Conservation (phyloP, 2,888 invertebrate species). For the Pegoplata infirma region DNA sequence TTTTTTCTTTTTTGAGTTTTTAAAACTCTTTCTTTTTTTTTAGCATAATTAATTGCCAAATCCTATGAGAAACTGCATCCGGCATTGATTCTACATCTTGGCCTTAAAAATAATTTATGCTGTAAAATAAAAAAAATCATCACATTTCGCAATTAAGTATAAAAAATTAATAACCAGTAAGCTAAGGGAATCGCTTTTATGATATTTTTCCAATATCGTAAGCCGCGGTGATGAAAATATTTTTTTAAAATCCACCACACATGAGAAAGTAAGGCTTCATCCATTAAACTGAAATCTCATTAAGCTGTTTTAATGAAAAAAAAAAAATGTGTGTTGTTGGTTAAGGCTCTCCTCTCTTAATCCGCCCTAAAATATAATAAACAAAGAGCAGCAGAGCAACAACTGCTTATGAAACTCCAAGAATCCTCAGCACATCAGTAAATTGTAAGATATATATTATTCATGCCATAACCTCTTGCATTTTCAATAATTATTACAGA, state of each 20-base stretch:
- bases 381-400: slow-evolving; percentile 4
- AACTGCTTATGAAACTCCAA: not conserved
- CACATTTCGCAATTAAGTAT: slow-evolving; percentile 11
- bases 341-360: not conserved
- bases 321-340: not conserved
- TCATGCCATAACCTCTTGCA: slow-evolving; percentile 17
- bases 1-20: not conserved
- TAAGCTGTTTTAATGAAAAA: not conserved
- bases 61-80: too few relatives aligned
- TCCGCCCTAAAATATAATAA: not conserved
- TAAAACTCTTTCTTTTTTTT: not conserved
- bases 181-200: slow-evolving; percentile 62
- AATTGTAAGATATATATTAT: not conserved
- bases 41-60: not conserved
- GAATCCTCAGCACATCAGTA: not conserved
- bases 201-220: slow-evolving; percentile 33
- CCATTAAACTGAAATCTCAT: not conserved
- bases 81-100: not conserved
- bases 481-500: not conserved
- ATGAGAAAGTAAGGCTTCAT: not conserved
- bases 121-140: slow-evolving; percentile 15
- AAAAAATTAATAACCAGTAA: slow-evolving; percentile 54
- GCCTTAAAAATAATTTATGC: not conserved
- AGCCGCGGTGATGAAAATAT: slow-evolving; percentile 20
- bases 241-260: not conserved